Base-by-base conservation (phyloP, 2,888 invertebrate species). In the Deilephila elpenor region DNA sequence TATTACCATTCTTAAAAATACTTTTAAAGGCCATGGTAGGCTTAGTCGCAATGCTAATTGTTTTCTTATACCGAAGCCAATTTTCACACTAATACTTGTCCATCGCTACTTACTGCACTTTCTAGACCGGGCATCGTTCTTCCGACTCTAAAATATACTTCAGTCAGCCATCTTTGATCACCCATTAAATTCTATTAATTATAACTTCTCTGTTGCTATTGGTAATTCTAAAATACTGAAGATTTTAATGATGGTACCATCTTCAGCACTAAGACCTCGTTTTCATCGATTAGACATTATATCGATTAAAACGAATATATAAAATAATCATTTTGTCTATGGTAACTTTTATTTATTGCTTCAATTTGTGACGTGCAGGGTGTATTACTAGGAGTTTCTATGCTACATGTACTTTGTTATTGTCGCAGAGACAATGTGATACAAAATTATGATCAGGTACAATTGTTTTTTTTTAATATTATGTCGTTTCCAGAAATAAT, bases 371-470 rank as follows among this genome's bases (percentile, higher is more conserved):
- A 67, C 67, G 67, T 67, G 44, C 67, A 51, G 51, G 67, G 51
- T 60, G 60, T 51, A 67, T 51, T 67, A n/a, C 67, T 67, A 51
- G 14, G 44, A 67, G 3, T 6, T 56, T 44, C 51, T 67, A 67
- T 67, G 44, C 67, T 77, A 77, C 76, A 74, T 74, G 44, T 73
- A 77, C 20, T 74, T 77, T 74, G 74, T 80, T 81, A 75, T 78
- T 78, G 77, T 77, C 77, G 79, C 71, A 70, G 75, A 74, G 75
- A 76, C 75, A 76, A 51, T 32, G 25, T 51, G 73, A 64, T 62
- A 62, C 75, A 82, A 77, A n/a, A 75, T 79, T 72, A 20, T 14
- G 51, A 44, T 67, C 67, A 67, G 67, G 67, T 67, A 67, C 67
- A 51, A 25, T n/a, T 67, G 29, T 67, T 51, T 25, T 20, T 5